Percentiles rank a stretch among this genome's conserved stretches.
These are phyloP conservation scores for Pygocentrus nattereri DNA, from an alignment of 2,797 vertebrate species.

Conservation along the genomic window DNA sequence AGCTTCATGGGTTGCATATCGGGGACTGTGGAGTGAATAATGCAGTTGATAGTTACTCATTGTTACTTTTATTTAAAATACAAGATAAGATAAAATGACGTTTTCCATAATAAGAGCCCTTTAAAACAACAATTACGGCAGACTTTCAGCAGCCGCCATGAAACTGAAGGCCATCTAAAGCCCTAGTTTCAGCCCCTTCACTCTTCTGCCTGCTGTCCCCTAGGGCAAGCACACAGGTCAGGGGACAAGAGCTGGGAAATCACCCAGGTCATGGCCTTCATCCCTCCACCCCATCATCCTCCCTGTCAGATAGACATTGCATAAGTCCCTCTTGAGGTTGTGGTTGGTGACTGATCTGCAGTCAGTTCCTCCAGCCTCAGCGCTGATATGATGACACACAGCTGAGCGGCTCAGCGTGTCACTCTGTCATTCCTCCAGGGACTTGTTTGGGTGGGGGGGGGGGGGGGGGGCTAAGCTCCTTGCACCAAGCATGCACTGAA, in stretches of 20 bases:
- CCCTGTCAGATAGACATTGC: not conserved
- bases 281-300: not conserved
- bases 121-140: not conserved
- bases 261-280: slow-evolving; percentile 17
- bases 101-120: not conserved
- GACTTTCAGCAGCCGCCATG: not conserved
- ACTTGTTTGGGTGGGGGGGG: not conserved
- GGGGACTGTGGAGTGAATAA: too few relatives aligned
- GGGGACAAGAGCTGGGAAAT: slow-evolving; percentile 32
- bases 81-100: too few relatives aligned
- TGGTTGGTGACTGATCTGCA: not conserved
- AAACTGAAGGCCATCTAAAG: slow-evolving; percentile 4
- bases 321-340: slow-evolving; percentile 1
- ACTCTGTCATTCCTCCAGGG: not conserved
- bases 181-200: slow-evolving; percentile 2
- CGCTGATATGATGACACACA: not conserved
- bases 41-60: too few relatives aligned
- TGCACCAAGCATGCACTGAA: slow-evolving; percentile 57
- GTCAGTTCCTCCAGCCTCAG: too few relatives aligned
- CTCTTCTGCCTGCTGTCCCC: slow-evolving; percentile 14
- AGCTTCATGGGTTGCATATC: not conserved
- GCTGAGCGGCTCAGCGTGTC: slow-evolving; percentile 11
- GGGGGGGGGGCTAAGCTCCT: not conserved
- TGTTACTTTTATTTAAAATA: too few relatives aligned
- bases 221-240: slow-evolving; percentile 39